Evolutionary conservation across 2,113 vertebrate species (phyloP).

Genomic region (Hiodon tergisus): DNA sequence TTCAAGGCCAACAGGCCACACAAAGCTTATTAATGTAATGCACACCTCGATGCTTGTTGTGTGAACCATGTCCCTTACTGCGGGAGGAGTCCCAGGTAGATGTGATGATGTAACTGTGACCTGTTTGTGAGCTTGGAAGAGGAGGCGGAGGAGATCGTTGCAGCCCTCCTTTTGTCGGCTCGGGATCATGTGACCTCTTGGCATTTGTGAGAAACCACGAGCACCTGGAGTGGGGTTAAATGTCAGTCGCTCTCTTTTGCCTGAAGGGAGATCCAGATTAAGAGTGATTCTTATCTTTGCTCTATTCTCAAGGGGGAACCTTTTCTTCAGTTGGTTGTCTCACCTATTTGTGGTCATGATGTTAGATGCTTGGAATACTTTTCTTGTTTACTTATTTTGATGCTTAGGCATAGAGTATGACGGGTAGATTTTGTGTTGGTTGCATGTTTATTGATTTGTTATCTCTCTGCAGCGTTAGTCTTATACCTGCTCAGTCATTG

Average conservation of each 20-base stretch:
- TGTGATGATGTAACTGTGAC: slow-evolving; percentile 38
- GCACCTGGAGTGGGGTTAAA: slow-evolving; percentile 84
- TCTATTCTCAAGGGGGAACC: slow-evolving; percentile 49
- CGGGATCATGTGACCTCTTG: slow-evolving; percentile 70
- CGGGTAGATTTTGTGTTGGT: too few species aligned
- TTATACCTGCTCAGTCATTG: too few species aligned
- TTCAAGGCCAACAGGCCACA: slow-evolving; percentile 19
- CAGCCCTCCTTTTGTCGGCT: slow-evolving; percentile 57
- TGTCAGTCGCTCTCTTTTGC: slow-evolving; percentile 72
- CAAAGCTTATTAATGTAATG: slow-evolving; percentile 20
- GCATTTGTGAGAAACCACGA: slow-evolving; percentile 84
- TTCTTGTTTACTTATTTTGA: too few species aligned
- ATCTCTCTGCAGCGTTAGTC: too few species aligned
- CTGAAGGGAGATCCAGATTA: slow-evolving; percentile 58
- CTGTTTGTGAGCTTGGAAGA: slow-evolving; percentile 35
- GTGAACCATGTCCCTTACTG: not conserved
- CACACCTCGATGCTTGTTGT: slow-evolving; percentile 22
- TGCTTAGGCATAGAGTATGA: too few species aligned
- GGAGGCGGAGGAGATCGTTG: slow-evolving; percentile 29
- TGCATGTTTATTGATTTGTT: too few species aligned
- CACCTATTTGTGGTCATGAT: too few species aligned
- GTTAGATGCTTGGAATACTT: too few species aligned
- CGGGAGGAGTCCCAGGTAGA: slow-evolving; percentile 28
- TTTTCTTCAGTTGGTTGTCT: not conserved
- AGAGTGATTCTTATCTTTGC: slow-evolving; percentile 49